Conservation (phyloP, 1,140 invertebrate species). For the Ephestia elutella region DNA sequence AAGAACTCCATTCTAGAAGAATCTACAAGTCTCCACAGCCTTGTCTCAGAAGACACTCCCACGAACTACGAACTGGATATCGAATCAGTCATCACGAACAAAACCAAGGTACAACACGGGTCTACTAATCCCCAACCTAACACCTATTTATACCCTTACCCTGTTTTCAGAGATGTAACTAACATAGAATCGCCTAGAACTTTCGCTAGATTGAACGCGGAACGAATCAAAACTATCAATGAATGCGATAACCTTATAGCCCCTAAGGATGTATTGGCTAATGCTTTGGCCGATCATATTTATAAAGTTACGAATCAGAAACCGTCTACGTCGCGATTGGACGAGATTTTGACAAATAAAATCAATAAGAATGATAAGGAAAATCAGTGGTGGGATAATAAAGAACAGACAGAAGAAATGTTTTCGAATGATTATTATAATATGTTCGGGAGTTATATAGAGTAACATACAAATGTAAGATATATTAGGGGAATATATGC, state of each 20-base stretch:
- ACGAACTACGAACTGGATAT: constrained; percentile 52
- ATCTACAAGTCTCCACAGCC: constrained; percentile 66
- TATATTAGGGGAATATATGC: background rate
- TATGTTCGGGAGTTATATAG: constrained; percentile 12
- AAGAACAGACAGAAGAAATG: constrained; percentile 40
- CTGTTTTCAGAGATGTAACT: constrained; percentile 53
- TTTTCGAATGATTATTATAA: constrained; percentile 55
- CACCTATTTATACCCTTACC: constrained; percentile 32
- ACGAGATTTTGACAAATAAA: constrained; percentile 71
- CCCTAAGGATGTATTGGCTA: constrained; percentile 63
- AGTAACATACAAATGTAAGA: constrained; percentile 10
- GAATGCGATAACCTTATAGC: constrained; percentile 57
- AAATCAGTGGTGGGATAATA: constrained; percentile 59
- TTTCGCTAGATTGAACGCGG: constrained; percentile 67
- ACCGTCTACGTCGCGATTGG: constrained; percentile 65
- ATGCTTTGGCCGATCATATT: constrained; percentile 67
- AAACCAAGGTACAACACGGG: constrained; percentile 74
- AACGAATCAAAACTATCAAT: constrained; percentile 53
- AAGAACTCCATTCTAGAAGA: constrained; percentile 76
- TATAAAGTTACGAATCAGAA: constrained; percentile 74
- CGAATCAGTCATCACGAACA: constrained; percentile 53
- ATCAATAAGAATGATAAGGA: constrained; percentile 53
- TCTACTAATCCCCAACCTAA: constrained; percentile 62
- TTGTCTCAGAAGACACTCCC: constrained; percentile 65
- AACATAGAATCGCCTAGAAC: constrained; percentile 55